Conservation (phyloP, 1,140 invertebrate species). For the Drosophila kurseongensis region DNA sequence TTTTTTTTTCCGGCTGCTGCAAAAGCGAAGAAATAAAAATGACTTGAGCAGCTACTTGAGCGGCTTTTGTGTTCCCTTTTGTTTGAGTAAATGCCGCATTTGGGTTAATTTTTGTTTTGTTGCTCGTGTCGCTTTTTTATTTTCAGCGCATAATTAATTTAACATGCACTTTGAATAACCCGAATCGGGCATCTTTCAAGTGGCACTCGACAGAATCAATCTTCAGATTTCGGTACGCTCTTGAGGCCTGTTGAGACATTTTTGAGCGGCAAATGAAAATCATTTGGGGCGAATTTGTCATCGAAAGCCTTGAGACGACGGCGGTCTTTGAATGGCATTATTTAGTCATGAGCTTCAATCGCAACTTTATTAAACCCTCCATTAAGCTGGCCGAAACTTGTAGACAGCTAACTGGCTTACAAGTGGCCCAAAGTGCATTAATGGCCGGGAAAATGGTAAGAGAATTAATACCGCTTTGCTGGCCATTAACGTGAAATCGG, state of each 20-base stretch:
- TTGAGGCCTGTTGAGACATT: constrained; percentile 31
- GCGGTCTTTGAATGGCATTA: neutral
- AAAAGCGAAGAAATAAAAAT: constrained; percentile 26
- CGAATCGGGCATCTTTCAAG: constrained; percentile 63
- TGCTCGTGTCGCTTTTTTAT: constrained; percentile 42
- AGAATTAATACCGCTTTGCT: neutral
- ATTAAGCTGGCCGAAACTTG: neutral
- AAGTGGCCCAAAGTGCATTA: constrained; percentile 21
- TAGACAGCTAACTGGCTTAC: neutral
- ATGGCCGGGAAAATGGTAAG: neutral
- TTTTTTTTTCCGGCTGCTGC: constrained; percentile 48
- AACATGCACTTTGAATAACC: constrained; percentile 69
- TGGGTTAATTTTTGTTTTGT: constrained; percentile 31
- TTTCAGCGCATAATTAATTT: constrained; percentile 77
- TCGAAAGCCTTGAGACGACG: neutral
- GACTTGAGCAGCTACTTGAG: constrained; percentile 62
- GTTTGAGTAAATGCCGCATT: constrained; percentile 62
- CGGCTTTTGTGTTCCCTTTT: constrained; percentile 65
- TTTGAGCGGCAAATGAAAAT: constrained; percentile 9
- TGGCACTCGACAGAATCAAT: constrained; percentile 66
- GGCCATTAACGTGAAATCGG: constrained; percentile 6
- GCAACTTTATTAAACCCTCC: neutral
- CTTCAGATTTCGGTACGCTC: constrained; percentile 36
- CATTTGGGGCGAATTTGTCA: constrained; percentile 18
- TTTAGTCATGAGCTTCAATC: constrained; percentile 4